Base-by-base conservation (phyloP, 2,888 invertebrate species). In the Tetragonisca angustula region DNA sequence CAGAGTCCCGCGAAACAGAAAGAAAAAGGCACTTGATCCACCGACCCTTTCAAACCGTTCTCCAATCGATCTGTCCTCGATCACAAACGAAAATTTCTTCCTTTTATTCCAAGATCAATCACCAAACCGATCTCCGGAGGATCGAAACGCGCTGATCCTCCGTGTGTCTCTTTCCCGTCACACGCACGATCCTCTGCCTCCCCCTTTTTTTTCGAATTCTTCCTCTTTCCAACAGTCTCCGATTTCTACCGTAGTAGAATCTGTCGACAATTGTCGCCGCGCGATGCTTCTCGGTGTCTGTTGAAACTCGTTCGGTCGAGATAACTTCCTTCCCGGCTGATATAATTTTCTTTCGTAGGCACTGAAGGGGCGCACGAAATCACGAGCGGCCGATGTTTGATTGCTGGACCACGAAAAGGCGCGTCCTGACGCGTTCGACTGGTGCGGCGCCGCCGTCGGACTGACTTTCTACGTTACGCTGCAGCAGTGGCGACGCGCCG, bases 381-480 rank as follows among this genome's bases (percentile, higher is more conserved):
- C 79, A 24, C 73, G 54, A 78, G 80, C 70, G 78, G 67, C 21
- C 71, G 67, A 73, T 72, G 69, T 64, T 72, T 65, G 79, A 77
- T 75, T 62, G 80, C 78, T 36, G 78, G 71, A 61, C 81, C 65
- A 83, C 81, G 81, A 78, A 81, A 84, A 85, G 80, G 87, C 87
- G 86, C 89, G 90, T 88, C 83, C 83, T 85, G 56, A 74, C 88
- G 83, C 85, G 89, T 92, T 91, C 90, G 91, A 92, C 91, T 90
- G 92, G 85, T 92, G 89, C 93, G 91, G 92, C 92, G 91, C 90
- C 92, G 91, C 91, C 90, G 92, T 92, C 89, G 90, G 85, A 93
- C 93, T 93, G 92, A 91, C 91, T 91, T 90, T 88, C 86, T 83
- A 85, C 87, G 87, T 76, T 90, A 87, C 84, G 85, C 83, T 89